Conservation (phyloP, 2,797 vertebrate genomes). For the Arnoldichthys spilopterus region DNA sequence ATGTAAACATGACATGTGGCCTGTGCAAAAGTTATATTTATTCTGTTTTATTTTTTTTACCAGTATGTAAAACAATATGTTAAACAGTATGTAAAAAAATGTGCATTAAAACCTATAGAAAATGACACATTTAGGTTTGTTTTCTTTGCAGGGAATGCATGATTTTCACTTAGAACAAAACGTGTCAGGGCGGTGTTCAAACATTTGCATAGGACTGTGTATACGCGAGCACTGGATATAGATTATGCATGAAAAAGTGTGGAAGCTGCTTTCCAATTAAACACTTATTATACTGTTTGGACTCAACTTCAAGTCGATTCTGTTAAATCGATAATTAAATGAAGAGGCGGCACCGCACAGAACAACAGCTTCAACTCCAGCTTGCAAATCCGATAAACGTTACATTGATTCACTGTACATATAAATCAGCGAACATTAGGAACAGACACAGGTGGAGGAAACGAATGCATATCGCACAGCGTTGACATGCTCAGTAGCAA, state of each 20-base stretch:
- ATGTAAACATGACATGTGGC: too few species aligned
- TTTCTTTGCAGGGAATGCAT: too few species aligned
- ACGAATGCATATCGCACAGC: not conserved
- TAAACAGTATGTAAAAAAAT: too few species aligned
- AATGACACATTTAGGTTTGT: too few species aligned
- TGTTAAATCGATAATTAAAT: conserved; percentile 28
- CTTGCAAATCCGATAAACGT: not conserved
- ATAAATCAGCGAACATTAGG: conserved; percentile 5
- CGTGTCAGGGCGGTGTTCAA: too few species aligned
- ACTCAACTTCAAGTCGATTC: conserved; percentile 17
- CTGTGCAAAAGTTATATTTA: too few species aligned
- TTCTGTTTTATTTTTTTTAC: too few species aligned
- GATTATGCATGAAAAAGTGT: not conserved
- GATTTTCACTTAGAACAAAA: too few species aligned
- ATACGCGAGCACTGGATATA: too few species aligned
- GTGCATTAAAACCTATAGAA: too few species aligned
- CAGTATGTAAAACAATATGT: too few species aligned
- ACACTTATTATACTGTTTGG: not conserved
- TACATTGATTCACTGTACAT: conserved; percentile 7
- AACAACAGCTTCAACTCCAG: conserved; percentile 25
- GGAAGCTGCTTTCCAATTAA: not conserved
- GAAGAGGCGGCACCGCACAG: conserved; percentile 3
- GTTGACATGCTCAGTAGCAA: conserved; percentile 25
- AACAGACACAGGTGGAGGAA: not conserved
- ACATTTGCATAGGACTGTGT: too few species aligned